Evolutionary conservation across 2,888 invertebrate species (phyloP), one percentile per base, ranked within the genome.

Genomic region (Netelia fuscicornis): DNA sequence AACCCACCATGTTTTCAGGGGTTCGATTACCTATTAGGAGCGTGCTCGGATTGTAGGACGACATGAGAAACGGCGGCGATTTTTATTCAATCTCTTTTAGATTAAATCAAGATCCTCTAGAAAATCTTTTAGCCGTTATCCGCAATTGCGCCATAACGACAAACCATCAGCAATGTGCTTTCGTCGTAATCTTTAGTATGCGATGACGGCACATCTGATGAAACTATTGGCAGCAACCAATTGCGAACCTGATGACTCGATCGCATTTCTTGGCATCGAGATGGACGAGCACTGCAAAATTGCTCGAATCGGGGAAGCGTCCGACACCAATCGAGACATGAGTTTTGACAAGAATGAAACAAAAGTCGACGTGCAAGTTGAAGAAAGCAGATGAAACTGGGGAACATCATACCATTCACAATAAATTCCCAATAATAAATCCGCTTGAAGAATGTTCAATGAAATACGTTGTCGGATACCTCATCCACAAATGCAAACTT

Each of bases 101-200:
- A 20, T 64, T 88, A 2, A 87, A 88, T 81, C 89, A 88, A 78
- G 90, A 90, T 79, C 82, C 88, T 1, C 25, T 90, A 6, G 90
- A 90, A 81, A 90, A 88, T 77, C 72, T 86, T 17, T 86, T 89
- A 81, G 89, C 88, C 9, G 83, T 85, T 9, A 52, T 88, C 3
- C 68, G 87, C 67, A 86, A 79, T 74, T 76, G 86, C 44, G 85
- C 87, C 9, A 86, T n/a, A 70, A 56, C 10, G 71, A 76, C 10
- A 76, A 82, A 58, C 84, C 81, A 3, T 48, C 77, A 1, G 37
- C 84, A 0, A 58, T 72, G 68, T 2, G 20, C 0, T 76, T 84
- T 3, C 72, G 76, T 30, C 48, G 68, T 23, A 77, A 71, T 42
- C 56, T 84, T 25, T 77, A 81, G 52, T 81, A 80, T 30, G 54